phyloP scores from a whole-genome alignment of 2,113 vertebrate species.

The Sylvilagus bachmani region DNA sequence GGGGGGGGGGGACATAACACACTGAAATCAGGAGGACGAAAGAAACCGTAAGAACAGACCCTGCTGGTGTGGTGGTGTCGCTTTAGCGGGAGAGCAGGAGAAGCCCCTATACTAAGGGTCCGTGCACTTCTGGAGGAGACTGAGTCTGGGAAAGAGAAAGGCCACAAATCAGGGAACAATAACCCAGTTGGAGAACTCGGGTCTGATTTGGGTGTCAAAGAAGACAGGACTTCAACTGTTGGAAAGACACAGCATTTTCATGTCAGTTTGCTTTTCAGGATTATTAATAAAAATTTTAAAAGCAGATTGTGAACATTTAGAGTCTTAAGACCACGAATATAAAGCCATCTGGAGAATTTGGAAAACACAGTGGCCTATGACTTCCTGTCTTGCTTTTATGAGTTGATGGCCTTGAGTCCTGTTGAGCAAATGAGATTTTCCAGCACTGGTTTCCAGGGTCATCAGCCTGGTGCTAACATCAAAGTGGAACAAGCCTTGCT shows the following conservation, averaged over 20 bases:
- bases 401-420: not conserved
- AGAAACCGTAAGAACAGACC: not conserved
- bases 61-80: not conserved
- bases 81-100: not conserved
- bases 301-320: not conserved
- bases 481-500: not conserved
- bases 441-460: not conserved
- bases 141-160: not conserved
- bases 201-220: not conserved
- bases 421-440: constrained; percentile 44
- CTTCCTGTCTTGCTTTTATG: not conserved
- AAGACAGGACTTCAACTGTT: not conserved
- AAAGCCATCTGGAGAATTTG: not conserved
- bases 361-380: not conserved
- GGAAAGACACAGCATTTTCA: constrained; percentile 9
- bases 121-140: not conserved
- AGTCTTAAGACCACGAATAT: not conserved
- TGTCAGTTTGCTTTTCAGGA: not conserved
- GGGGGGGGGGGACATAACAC: too few relatives aligned
- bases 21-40: not conserved
- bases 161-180: not conserved
- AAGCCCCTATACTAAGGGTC: not conserved
- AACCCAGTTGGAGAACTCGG: not conserved
- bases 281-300: not conserved
- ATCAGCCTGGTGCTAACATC: not conserved